These are phyloP conservation scores for Ypsolopha sequella DNA, from an alignment of 2,888 invertebrate genomes.

Conservation along the genomic window DNA sequence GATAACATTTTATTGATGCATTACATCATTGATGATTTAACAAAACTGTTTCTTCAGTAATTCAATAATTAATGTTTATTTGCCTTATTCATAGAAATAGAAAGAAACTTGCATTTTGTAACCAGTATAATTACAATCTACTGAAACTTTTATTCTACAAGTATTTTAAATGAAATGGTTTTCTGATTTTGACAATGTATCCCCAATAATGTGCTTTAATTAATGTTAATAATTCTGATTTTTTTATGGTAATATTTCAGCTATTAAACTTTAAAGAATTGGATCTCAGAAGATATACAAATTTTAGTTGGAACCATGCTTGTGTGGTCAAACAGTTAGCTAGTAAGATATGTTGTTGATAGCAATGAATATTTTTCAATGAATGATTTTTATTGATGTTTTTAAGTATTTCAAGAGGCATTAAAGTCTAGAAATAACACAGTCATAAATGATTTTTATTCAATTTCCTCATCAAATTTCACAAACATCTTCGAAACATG, in stretches of 20 bases:
- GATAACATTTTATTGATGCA: constrained; percentile 4
- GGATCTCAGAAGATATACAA: constrained; percentile 32
- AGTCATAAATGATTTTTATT: constrained; percentile 12
- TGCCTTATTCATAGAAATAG: not conserved
- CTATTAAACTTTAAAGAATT: constrained; percentile 19
- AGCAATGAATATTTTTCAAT: constrained; percentile 43
- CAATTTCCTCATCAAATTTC: not conserved
- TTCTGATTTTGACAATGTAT: constrained; percentile 18
- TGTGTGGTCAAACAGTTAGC: constrained; percentile 40
- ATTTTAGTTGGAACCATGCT: not conserved
- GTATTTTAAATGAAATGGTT: constrained; percentile 15
- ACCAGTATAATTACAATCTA: not conserved
- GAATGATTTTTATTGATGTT: constrained; percentile 44
- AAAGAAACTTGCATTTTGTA: constrained; percentile 18
- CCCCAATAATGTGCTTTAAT: constrained; percentile 1
- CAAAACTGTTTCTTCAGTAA: not conserved
- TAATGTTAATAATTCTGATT: not conserved
- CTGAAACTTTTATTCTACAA: constrained; percentile 6
- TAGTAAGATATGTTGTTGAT: constrained; percentile 38
- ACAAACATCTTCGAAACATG: not conserved
- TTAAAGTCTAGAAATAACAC: constrained; percentile 32
- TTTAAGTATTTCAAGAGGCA: constrained; percentile 27
- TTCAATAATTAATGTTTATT: not conserved
- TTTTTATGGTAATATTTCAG: constrained; percentile 8
- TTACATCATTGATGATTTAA: not conserved